Evolutionary conservation across 2,888 invertebrate genomes (phyloP).

Genomic region (Caenorhabditis wallacei): DNA sequence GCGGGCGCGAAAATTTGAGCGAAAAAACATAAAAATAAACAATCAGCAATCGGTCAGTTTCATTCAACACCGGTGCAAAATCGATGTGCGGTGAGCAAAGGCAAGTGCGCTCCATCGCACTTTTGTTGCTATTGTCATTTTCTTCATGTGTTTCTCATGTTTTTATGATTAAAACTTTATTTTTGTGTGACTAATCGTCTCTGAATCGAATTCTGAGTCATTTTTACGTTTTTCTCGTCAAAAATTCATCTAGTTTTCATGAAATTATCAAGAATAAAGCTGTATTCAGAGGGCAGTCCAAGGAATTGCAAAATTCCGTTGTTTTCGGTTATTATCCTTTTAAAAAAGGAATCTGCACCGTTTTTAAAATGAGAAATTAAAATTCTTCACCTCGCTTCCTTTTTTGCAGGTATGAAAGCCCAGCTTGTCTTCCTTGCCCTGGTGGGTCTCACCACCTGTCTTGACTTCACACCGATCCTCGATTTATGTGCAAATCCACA

Average conservation of each 20-base stretch:
- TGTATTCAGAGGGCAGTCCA: too few relatives aligned
- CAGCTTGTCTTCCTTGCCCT: slow-evolving; percentile 19
- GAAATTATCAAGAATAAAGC: too few relatives aligned
- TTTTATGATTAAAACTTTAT: background rate
- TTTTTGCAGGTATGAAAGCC: slow-evolving; percentile 39
- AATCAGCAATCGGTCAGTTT: background rate
- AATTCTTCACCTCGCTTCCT: too few relatives aligned
- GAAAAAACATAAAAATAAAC: background rate
- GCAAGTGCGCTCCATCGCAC: slow-evolving; percentile 39
- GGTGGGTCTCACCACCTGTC: slow-evolving; percentile 14
- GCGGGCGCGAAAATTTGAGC: background rate
- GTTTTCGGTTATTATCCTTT: too few relatives aligned
- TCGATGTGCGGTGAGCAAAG: slow-evolving; percentile 3
- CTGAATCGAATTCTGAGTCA: background rate
- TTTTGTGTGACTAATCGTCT: background rate
- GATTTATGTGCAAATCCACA: slow-evolving; percentile 41
- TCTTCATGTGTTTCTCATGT: background rate
- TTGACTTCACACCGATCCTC: slow-evolving; percentile 10
- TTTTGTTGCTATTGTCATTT: slow-evolving; percentile 14
- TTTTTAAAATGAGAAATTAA: too few relatives aligned
- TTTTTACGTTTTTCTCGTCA: too few relatives aligned
- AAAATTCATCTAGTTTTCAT: too few relatives aligned
- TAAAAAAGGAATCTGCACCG: too few relatives aligned
- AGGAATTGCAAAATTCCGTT: too few relatives aligned
- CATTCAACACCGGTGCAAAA: background rate